Evolutionary conservation across 2,888 invertebrate species (phyloP).

Genomic region (Metopia argyrocephala): DNA sequence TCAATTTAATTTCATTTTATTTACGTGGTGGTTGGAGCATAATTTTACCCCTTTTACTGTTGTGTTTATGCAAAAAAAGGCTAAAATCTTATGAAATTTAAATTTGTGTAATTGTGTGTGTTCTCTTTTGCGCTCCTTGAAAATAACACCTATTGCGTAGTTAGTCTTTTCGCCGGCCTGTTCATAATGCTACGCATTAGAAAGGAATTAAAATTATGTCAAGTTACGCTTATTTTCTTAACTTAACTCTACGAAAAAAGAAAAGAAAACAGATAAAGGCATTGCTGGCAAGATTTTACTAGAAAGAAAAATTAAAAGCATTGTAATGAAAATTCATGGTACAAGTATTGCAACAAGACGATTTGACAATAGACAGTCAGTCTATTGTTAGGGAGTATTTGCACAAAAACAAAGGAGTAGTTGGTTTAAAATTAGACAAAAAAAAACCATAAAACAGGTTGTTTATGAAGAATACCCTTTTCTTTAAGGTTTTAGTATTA

Average conservation of each 20-base stretch:
- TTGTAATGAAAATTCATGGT: constrained; percentile 50
- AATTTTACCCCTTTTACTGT: too few species aligned
- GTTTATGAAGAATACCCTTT: constrained; percentile 25
- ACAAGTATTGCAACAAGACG: constrained; percentile 26
- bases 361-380: constrained; percentile 55
- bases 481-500: not conserved
- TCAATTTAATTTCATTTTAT: constrained; percentile 30
- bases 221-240: constrained; percentile 55
- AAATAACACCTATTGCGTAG: constrained; percentile 54
- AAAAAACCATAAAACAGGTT: constrained; percentile 32
- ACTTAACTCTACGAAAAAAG: not conserved
- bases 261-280: constrained; percentile 44
- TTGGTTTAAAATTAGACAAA: not conserved
- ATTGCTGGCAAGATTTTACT: constrained; percentile 14
- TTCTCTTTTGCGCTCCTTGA: constrained; percentile 1
- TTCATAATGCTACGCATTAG: constrained; percentile 35
- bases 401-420: not conserved
- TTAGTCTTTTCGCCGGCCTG: constrained; percentile 26
- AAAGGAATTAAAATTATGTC: constrained; percentile 62
- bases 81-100: constrained; percentile 44
- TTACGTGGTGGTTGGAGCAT: not conserved
- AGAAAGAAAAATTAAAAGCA: not conserved
- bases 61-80: not conserved
- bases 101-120: constrained; percentile 46
- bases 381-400: not conserved